Evolutionary conservation across 2,797 vertebrate species (phyloP), one percentile per base, ranked within the genome.

Genomic region (Eulemur mongoz): DNA sequence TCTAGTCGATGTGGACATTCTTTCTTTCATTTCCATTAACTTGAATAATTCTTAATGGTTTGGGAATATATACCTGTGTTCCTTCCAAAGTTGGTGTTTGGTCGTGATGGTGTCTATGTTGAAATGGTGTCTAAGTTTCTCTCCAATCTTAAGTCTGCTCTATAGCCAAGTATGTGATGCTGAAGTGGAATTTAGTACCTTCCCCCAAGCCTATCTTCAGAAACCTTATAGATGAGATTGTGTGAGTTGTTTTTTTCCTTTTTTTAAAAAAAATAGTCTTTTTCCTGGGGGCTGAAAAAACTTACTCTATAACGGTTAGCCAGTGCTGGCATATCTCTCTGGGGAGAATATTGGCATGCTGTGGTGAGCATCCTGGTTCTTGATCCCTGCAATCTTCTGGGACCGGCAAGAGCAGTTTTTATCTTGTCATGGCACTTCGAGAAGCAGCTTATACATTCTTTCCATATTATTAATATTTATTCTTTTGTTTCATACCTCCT

Each of bases 281-380:
- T 93, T 96, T 84, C 35, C 61, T 23, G 27, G 75, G 22, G 22
- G 4, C 69, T 89, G 38, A 82, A 82, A 94, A 92, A 93, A 75
- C 43, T 35, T 84, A 75, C 27, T 81, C 38, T 45, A 14, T 67
- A 57, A 43, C 13, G 52, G 25, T 38, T 86, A 83, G 82, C 38
- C 25, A 25, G 27, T 32, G 32, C 27, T 79, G 91, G 50, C 63
- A 22, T 81, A 18, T 32, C 8, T 22, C 27, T 25, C 27, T 63
- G 12, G 38, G 52, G 48, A 94, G 72, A n/a, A n/a, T 11, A 2
- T 38, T 5, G 43, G 12, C 4, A 1, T 72, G 25, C 50, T 54
- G 3, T 70, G 32, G 15, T 25, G 14, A 91, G n/a, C 48, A 7
- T 69, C 54, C 69, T 85, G 69, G 59, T 48, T 91, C 86, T 93